Evolutionary conservation across 2,888 invertebrate species (phyloP).

Genomic region (Atrina japonica): DNA sequence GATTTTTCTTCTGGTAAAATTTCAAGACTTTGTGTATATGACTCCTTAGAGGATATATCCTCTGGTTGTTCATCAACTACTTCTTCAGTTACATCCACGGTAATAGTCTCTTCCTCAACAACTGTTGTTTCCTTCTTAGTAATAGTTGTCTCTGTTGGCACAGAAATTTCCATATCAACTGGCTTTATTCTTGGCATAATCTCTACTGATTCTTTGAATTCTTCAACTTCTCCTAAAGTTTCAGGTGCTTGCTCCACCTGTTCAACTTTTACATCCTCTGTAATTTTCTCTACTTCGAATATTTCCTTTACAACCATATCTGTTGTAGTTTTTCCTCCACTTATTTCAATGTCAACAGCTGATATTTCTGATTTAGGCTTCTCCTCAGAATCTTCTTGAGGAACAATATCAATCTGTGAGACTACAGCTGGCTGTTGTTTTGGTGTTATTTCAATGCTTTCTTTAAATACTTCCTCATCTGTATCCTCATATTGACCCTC

Average conservation of each 20-base stretch:
- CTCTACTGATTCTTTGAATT: background rate
- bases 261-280: constrained; percentile 7
- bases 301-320: constrained; percentile 25
- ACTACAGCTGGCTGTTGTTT: constrained; percentile 28
- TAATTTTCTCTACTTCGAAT: constrained; percentile 31
- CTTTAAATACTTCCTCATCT: constrained; percentile 12
- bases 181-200: too few species aligned
- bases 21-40: background rate
- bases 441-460: constrained; percentile 41
- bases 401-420: constrained; percentile 12
- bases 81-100: background rate
- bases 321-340: constrained; percentile 18
- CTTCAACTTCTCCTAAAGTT: constrained; percentile 4
- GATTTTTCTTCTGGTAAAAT: background rate
- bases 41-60: constrained; percentile 9
- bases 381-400: constrained; percentile 27
- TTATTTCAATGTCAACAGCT: background rate
- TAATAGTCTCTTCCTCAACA: background rate
- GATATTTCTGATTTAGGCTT: constrained; percentile 5
- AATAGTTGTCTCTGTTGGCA: too few species aligned
- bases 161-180: too few species aligned
- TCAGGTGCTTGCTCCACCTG: too few species aligned
- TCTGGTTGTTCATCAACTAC: constrained; percentile 11
- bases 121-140: too few species aligned
- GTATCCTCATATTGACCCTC: too few species aligned